phyloP scores from a whole-genome alignment of 2,113 vertebrate species.

The Chloebia gouldiae region DNA sequence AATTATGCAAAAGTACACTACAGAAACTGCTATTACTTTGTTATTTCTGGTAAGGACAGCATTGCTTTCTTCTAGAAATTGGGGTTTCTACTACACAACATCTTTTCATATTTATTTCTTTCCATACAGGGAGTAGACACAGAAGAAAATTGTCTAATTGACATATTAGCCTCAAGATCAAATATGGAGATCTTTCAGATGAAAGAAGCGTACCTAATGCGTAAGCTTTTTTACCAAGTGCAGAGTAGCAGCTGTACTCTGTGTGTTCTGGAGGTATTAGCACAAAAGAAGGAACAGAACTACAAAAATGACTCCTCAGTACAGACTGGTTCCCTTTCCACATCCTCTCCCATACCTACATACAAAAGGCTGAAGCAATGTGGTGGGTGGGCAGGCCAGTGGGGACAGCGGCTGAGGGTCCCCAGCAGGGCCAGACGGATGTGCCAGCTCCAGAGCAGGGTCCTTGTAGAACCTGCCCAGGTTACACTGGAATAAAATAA shows the following conservation, averaged over 20 bases:
- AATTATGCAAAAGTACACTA: not conserved
- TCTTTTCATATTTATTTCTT: not conserved
- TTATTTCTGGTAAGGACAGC: not conserved
- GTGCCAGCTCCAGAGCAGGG: not conserved
- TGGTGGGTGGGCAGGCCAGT: accelerated
- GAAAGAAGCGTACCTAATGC: constrained; percentile 76
- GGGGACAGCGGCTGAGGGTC: accelerated
- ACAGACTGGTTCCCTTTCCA: not conserved
- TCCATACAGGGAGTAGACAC: constrained; percentile 71
- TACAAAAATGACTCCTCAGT: not conserved
- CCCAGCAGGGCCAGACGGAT: not conserved
- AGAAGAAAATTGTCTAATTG: constrained; percentile 79
- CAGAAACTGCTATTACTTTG: not conserved
- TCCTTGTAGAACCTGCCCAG: not conserved
- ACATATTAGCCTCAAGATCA: constrained; percentile 81
- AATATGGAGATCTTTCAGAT: constrained; percentile 79
- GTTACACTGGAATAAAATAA: not conserved
- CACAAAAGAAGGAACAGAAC: not conserved
- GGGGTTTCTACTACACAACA: not conserved
- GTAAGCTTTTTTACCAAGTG: constrained; percentile 54
- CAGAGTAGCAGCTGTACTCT: not conserved
- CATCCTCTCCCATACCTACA: not conserved
- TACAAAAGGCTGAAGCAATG: not conserved
- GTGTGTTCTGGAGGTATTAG: not conserved
- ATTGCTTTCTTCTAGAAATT: not conserved